These are phyloP conservation scores for Dromococcyx pavoninus DNA, from an alignment of 2,797 vertebrate species.

Conservation along the genomic window DNA sequence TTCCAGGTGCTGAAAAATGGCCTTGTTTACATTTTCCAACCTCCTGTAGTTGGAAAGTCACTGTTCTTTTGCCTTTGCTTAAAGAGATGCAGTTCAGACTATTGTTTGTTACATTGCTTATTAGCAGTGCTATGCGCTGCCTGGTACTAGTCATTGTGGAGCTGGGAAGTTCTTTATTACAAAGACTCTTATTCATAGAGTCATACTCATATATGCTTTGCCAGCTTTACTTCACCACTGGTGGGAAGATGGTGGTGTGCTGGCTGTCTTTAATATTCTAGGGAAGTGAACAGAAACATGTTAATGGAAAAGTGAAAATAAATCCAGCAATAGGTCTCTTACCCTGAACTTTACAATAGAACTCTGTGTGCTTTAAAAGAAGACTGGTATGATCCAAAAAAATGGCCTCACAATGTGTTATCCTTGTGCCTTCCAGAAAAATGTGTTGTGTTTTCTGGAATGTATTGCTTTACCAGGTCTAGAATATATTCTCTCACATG, in stretches of 20 bases:
- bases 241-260: background rate
- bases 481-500: constrained; percentile 39
- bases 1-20: background rate
- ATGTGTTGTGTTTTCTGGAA: background rate
- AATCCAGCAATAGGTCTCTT: background rate
- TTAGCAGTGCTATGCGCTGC: background rate
- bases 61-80: background rate
- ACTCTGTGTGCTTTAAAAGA: background rate
- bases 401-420: background rate
- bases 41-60: background rate
- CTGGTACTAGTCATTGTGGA: background rate
- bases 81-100: background rate
- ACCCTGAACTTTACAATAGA: background rate
- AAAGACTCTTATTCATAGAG: constrained; percentile 25
- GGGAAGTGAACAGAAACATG: background rate
- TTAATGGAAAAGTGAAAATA: background rate
- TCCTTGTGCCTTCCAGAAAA: background rate
- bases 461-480: constrained; percentile 1
- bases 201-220: background rate
- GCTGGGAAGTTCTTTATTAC: background rate
- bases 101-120: background rate
- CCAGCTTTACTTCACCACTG: background rate
- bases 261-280: background rate
- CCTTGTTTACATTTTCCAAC: background rate
- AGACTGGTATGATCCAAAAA: background rate